These are phyloP conservation scores for Plebejus melissa DNA, from an alignment of 2,888 invertebrate species.

Conservation along the genomic window DNA sequence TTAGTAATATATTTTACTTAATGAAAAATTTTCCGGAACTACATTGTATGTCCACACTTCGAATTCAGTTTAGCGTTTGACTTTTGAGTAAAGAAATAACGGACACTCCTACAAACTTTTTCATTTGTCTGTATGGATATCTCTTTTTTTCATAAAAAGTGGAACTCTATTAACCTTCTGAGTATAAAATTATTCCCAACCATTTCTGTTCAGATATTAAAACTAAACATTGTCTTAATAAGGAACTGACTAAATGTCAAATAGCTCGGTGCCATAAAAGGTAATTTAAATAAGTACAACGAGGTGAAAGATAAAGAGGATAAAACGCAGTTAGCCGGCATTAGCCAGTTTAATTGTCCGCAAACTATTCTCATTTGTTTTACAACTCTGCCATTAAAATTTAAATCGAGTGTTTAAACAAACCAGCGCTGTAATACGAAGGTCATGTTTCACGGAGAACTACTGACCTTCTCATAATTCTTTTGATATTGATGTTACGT, in stretches of 20 bases:
- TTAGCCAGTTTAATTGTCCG: constrained; percentile 30
- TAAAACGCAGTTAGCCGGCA: constrained; percentile 28
- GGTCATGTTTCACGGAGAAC: constrained; percentile 25
- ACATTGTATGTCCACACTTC: background rate
- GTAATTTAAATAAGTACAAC: constrained; percentile 31
- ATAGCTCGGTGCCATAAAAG: constrained; percentile 22
- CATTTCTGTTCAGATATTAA: background rate
- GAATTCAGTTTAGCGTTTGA: background rate
- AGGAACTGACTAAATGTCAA: constrained; percentile 3
- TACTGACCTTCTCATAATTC: background rate
- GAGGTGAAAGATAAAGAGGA: constrained; percentile 29
- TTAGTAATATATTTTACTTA: too few relatives aligned
- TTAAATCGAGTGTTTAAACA: constrained; percentile 28
- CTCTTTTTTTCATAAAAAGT: background rate
- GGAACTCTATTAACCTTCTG: background rate
- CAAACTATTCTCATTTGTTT: constrained; percentile 36
- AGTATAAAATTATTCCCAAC: background rate
- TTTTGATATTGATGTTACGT: background rate
- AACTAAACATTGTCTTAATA: background rate
- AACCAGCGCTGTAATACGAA: constrained; percentile 16
- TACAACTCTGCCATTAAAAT: constrained; percentile 35
- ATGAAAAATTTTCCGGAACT: background rate
- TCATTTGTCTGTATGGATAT: background rate
- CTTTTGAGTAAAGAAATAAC: background rate
- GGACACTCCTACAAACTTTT: too few relatives aligned